Evolutionary conservation across 1,140 invertebrate genomes (phyloP), one percentile per base, ranked within the genome.

Genomic region (Cherax destructor): DNA sequence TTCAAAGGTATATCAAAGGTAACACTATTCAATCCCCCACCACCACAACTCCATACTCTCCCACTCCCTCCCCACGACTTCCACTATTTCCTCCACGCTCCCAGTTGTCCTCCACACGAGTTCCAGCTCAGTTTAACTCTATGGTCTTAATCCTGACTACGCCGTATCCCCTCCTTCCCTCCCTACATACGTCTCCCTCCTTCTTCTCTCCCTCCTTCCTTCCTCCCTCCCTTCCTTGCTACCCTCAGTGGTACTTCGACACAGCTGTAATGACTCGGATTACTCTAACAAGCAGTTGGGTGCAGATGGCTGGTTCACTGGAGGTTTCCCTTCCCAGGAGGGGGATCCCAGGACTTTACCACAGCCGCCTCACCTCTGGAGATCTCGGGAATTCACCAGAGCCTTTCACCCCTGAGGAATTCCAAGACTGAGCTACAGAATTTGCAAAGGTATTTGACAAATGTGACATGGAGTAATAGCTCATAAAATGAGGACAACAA

Each of bases 201-300:
- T 13, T 41, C 80, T 13, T 83, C 52, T 50, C 80, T 10, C 3
- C n/a, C 52, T 24, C 49, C 61, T n/a, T 83, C 52, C 30, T 24
- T 61, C 80, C n/a, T 13, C 76, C 76, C 30, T 41, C 24, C 30
- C 11, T 0, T 21, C 80, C 30, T 21, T 21, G 61, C 18, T 59
- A 59, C 80, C 80, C 50, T 5, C 21, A 80, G 79, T 1, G 56
- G 52, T 52, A 83, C 80, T 83, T 52, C 50, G 80, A 61, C 52
- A 16, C 61, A 65, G 61, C 61, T 21, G 21, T 65, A 83, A 83
- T 83, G 80, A 83, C 18, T 50, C 41, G 52, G 80, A 56, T 61
- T 56, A 80, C 49, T 21, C 52, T 83, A 83, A 83, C 80, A 83
- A 6, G 52, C 80, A 61, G n/a, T 61, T 61, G 11, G 52, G 80